Percentiles rank a stretch among this genome's conserved stretches.
These are phyloP conservation scores for Parapristionchus giblindavisi DNA, from an alignment of 2,888 invertebrate species.

Conservation along the genomic window DNA sequence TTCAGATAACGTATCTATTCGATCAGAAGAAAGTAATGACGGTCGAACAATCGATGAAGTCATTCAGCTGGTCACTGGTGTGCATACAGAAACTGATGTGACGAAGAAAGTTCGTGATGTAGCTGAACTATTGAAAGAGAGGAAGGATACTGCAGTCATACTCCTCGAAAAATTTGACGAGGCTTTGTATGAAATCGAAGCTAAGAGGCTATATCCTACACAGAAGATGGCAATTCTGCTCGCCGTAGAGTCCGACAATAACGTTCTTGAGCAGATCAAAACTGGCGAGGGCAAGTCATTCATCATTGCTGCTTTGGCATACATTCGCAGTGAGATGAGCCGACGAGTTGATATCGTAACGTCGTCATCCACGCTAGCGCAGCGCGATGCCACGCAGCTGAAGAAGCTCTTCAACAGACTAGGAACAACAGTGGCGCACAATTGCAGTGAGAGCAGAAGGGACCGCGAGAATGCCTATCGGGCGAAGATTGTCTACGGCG, in stretches of 20 bases:
- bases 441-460: constrained; percentile 56
- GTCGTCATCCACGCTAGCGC: constrained; percentile 27
- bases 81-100: too few relatives aligned
- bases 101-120: too few relatives aligned
- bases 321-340: background rate
- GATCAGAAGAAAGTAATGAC: too few relatives aligned
- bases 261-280: constrained; percentile 66
- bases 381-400: constrained; percentile 1
- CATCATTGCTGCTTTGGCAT: constrained; percentile 67
- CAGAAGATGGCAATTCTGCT: background rate
- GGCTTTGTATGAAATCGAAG: background rate
- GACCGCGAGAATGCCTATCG: constrained; percentile 61
- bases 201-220: background rate
- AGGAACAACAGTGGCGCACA: constrained; percentile 63
- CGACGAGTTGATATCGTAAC: background rate
- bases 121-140: too few relatives aligned
- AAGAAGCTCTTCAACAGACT: constrained; percentile 56
- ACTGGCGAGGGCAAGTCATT: constrained; percentile 71
- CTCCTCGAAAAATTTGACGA: background rate
- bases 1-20: too few relatives aligned
- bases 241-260: background rate
- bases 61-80: too few relatives aligned
- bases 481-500: constrained; percentile 69
- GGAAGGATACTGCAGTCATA: too few relatives aligned
- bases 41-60: too few relatives aligned